phyloP scores from a whole-genome alignment of 2,888 invertebrate species.

The Acleris holmiana region DNA sequence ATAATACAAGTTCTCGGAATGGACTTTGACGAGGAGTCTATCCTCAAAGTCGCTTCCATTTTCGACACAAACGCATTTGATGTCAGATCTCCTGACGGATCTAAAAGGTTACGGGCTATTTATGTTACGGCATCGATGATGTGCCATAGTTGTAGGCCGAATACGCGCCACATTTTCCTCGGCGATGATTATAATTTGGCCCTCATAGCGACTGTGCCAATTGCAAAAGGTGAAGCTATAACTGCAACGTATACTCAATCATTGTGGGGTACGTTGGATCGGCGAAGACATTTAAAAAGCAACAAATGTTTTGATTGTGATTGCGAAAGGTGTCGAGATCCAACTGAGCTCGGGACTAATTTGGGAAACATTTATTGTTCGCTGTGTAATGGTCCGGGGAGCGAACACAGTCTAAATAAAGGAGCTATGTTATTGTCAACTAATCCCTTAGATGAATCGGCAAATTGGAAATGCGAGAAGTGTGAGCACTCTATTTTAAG shows the following conservation, averaged over 20 bases:
- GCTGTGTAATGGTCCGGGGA: slow-evolving; percentile 81
- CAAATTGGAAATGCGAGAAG: slow-evolving; percentile 87
- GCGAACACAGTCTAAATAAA: slow-evolving; percentile 45
- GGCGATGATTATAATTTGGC: slow-evolving; percentile 85
- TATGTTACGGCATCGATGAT: slow-evolving; percentile 88
- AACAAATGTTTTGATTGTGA: slow-evolving; percentile 88
- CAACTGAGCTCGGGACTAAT: slow-evolving; percentile 87
- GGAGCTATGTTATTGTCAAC: slow-evolving; percentile 84
- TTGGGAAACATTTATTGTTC: slow-evolving; percentile 87
- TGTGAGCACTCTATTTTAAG: slow-evolving; percentile 84
- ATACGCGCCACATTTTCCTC: slow-evolving; percentile 87
- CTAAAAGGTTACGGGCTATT: slow-evolving; percentile 84
- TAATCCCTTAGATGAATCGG: slow-evolving; percentile 84
- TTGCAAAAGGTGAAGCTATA: slow-evolving; percentile 87
- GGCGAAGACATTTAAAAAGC: slow-evolving; percentile 85
- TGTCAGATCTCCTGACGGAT: slow-evolving; percentile 80
- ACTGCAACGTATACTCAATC: slow-evolving; percentile 89
- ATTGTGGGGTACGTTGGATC: slow-evolving; percentile 87
- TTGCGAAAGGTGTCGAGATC: slow-evolving; percentile 88
- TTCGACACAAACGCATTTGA: slow-evolving; percentile 90
- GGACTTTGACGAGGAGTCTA: slow-evolving; percentile 83
- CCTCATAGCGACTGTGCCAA: slow-evolving; percentile 86
- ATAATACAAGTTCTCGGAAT: slow-evolving; percentile 84
- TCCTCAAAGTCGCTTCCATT: slow-evolving; percentile 86
- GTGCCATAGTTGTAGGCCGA: slow-evolving; percentile 89